phyloP scores from a whole-genome alignment of 30 jellyfish, hydroid and myxozoan species.

The Rhopilema esculentum region DNA sequence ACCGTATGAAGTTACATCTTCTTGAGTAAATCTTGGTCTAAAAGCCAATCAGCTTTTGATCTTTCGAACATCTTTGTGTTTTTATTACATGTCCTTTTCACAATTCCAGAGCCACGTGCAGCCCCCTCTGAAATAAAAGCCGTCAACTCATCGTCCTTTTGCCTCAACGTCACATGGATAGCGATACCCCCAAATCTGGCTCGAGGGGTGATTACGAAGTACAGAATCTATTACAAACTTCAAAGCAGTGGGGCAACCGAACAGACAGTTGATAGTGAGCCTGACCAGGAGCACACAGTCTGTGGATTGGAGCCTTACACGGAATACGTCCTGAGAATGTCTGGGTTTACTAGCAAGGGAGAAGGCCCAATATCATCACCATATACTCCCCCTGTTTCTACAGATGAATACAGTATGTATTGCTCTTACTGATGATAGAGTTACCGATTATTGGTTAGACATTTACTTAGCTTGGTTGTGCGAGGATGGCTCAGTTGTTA shows the following conservation, averaged over 20 bases:
- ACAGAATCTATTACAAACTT: conserved; percentile 20
- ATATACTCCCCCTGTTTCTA: background rate
- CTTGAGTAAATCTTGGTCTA: too few species aligned
- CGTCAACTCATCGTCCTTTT: conserved; percentile 3
- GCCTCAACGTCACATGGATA: conserved; percentile 47
- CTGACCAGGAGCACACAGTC: conserved; percentile 1
- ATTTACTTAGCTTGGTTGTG: too few species aligned
- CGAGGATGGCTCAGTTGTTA: too few species aligned
- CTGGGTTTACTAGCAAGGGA: conserved; percentile 56
- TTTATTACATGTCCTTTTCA: background rate
- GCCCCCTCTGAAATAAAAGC: conserved; percentile 34
- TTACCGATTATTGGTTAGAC: too few species aligned
- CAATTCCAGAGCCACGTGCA: conserved; percentile 39
- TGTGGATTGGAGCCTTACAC: conserved; percentile 64
- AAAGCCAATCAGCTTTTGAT: background rate
- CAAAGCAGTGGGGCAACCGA: conserved; percentile 1
- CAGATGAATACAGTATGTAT: conserved; percentile 56
- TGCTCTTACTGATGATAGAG: background rate
- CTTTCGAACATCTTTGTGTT: background rate
- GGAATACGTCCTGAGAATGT: conserved; percentile 4
- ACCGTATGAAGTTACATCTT: too few species aligned
- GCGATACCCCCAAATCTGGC: conserved; percentile 39
- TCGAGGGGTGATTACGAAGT: conserved; percentile 43
- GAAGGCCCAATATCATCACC: conserved; percentile 26
- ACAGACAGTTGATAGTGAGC: background rate